Evolutionary conservation across 2,113 vertebrate genomes (phyloP).

Genomic region (Micronycteris hirsuta): DNA sequence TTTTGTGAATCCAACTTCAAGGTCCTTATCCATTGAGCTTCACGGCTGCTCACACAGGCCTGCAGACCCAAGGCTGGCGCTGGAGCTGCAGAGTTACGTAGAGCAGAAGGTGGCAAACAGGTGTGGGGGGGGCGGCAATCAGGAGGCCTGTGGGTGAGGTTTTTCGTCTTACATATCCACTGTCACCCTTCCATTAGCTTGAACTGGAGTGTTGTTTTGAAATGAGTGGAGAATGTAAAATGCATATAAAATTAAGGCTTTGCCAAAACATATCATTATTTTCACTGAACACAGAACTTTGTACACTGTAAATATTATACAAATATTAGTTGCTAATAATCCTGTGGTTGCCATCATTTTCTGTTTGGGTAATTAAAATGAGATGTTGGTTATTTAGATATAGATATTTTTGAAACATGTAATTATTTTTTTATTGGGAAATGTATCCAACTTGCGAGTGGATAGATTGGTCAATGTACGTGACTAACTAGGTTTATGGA

Average conservation of each 20-base stretch:
- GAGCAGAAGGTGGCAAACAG: background rate
- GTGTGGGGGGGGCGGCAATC: rapidly evolving
- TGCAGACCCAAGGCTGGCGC: background rate
- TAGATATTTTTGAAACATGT: background rate
- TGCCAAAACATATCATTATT: background rate
- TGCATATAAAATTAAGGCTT: background rate
- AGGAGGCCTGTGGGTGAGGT: background rate
- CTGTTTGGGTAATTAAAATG: constrained; percentile 11
- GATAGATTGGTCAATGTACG: background rate
- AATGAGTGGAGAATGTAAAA: background rate
- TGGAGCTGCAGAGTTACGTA: background rate
- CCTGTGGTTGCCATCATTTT: background rate
- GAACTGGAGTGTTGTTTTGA: background rate
- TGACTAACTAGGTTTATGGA: background rate
- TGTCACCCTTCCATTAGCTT: background rate
- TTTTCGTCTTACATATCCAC: background rate
- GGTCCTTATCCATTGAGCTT: background rate
- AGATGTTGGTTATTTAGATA: background rate
- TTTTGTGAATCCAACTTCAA: background rate
- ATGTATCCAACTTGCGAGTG: background rate
- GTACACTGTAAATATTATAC: background rate
- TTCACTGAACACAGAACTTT: background rate
- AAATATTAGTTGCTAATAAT: background rate
- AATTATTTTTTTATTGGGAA: background rate
- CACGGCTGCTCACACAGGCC: background rate